phyloP scores from a whole-genome alignment of 2,113 vertebrate genomes.

The Vicugna pacos region DNA sequence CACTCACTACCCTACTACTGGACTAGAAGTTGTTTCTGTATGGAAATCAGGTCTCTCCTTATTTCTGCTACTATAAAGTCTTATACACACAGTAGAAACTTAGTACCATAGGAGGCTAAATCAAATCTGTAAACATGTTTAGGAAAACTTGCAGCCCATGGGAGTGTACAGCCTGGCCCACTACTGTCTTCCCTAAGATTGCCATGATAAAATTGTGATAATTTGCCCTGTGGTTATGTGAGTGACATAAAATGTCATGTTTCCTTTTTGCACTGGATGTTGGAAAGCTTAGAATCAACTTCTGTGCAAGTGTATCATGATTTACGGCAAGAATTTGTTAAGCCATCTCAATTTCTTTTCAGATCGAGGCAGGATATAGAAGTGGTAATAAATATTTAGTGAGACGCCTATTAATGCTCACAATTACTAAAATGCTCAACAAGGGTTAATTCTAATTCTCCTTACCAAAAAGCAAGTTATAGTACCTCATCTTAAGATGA shows the following conservation, averaged over 20 bases:
- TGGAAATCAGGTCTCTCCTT: neutral
- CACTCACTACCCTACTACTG: neutral
- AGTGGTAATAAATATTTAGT: neutral
- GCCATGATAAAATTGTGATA: neutral
- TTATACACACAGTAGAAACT: neutral
- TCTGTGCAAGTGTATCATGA: neutral
- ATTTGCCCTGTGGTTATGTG: neutral
- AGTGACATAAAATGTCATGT: slow-evolving; percentile 3
- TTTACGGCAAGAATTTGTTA: neutral
- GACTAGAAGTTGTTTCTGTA: neutral
- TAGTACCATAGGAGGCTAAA: neutral
- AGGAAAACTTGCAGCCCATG: neutral
- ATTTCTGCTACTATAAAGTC: neutral
- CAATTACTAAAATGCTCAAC: neutral
- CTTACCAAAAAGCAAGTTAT: neutral
- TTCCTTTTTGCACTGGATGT: slow-evolving; percentile 23
- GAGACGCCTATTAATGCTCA: neutral
- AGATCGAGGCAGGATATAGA: neutral
- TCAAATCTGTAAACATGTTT: neutral
- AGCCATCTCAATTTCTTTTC: neutral
- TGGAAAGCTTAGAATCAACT: neutral
- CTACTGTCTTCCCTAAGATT: neutral
- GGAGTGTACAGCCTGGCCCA: neutral
- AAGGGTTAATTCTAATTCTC: neutral
- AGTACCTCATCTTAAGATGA: neutral